Conservation (phyloP, 2,113 vertebrate genomes). For the Pyxicephalus adspersus region DNA sequence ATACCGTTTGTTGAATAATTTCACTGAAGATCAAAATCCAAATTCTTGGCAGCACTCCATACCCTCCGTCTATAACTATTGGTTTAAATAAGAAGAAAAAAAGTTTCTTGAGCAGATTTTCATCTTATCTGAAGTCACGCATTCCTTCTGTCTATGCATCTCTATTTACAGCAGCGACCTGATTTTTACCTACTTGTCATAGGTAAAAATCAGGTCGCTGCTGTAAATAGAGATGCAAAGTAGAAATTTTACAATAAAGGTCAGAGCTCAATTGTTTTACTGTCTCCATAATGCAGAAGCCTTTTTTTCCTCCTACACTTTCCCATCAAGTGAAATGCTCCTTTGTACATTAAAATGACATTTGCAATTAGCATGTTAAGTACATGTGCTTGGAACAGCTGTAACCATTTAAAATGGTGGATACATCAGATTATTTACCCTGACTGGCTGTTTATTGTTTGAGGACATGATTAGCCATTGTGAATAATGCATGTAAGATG, state of each 20-base stretch:
- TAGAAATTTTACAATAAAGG: constrained; percentile 20
- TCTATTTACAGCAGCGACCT: not conserved
- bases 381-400: constrained; percentile 36
- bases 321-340: constrained; percentile 43
- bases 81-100: constrained; percentile 24
- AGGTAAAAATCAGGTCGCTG: too few species aligned
- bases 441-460: constrained; percentile 51
- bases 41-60: constrained; percentile 40
- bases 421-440: constrained; percentile 55
- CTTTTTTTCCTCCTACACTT: constrained; percentile 36
- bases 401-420: constrained; percentile 50
- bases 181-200: not conserved
- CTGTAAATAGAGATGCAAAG: too few species aligned
- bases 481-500: constrained; percentile 51
- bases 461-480: constrained; percentile 35
- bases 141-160: constrained; percentile 37
- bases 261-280: constrained; percentile 42
- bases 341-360: constrained; percentile 54
- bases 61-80: constrained; percentile 24
- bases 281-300: constrained; percentile 26
- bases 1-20: constrained; percentile 46
- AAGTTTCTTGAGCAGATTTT: constrained; percentile 23
- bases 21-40: constrained; percentile 41
- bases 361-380: constrained; percentile 44
- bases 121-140: constrained; percentile 44